Conservation (phyloP, 2,113 vertebrate genomes). For the Nicator chloris region DNA sequence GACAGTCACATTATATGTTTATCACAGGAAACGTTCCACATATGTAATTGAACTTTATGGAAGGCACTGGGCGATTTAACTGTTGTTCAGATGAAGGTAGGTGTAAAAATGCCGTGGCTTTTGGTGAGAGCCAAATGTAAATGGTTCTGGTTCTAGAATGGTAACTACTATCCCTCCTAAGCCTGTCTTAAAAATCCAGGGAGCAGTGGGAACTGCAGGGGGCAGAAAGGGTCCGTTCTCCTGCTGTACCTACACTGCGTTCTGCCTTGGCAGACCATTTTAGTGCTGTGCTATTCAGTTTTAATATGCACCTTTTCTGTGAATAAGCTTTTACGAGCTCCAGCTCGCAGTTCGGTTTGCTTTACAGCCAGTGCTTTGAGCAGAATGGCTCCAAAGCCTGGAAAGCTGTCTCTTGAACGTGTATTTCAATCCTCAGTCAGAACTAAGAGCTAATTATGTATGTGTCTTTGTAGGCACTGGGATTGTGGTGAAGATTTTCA, state of each 20-base stretch:
- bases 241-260: not conserved
- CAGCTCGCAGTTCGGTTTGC: not conserved
- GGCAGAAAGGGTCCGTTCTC: slow-evolving; percentile 51
- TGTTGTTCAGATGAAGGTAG: not conserved
- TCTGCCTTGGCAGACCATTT: slow-evolving; percentile 61
- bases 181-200: slow-evolving; percentile 19
- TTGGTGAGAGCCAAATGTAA: not conserved
- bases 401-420: not conserved
- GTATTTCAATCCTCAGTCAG: not conserved
- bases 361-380: not conserved
- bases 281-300: not conserved
- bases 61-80: not conserved
- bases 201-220: slow-evolving; percentile 49
- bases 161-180: not conserved
- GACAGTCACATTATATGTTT: not conserved
- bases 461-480: not conserved
- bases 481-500: not conserved
- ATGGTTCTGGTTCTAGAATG: slow-evolving; percentile 5
- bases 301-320: not conserved
- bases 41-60: not conserved
- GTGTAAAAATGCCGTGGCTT: not conserved
- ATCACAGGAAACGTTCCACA: not conserved
- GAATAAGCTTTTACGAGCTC: slow-evolving; percentile 7
- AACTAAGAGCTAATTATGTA: not conserved
- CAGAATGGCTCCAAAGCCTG: not conserved